Conservation (phyloP, 2,113 vertebrate genomes). For the Callithrix jacchus region DNA sequence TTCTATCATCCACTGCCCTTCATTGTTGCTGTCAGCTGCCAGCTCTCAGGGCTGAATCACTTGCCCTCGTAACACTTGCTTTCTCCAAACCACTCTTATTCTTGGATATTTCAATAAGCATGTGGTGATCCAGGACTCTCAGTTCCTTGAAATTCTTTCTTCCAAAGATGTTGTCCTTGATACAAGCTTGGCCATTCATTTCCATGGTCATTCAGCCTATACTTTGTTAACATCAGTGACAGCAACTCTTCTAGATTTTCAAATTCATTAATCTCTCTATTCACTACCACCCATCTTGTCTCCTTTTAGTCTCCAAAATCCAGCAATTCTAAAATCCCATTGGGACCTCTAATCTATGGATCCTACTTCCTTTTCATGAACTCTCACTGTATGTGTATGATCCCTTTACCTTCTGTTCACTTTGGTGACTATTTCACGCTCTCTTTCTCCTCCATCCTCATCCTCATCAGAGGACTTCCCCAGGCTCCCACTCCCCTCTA, state of each 20-base stretch:
- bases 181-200: neutral
- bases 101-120: neutral
- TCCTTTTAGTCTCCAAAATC: neutral
- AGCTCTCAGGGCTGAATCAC: neutral
- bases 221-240: neutral
- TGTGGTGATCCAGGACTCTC: neutral
- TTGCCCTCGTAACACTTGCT: neutral
- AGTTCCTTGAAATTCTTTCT: neutral
- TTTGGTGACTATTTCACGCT: neutral
- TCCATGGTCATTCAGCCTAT: neutral
- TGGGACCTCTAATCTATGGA: neutral
- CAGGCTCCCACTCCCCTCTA: neutral
- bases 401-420: neutral
- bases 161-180: neutral
- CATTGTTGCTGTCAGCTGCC: neutral
- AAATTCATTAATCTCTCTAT: neutral
- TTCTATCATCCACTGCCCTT: neutral
- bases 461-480: neutral
- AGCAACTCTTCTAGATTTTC: neutral
- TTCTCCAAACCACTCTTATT: neutral
- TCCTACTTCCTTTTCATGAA: neutral
- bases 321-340: neutral
- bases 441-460: neutral
- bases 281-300: neutral
- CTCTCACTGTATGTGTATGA: no score